Evolutionary conservation across 1,140 invertebrate genomes (phyloP).

Genomic region (Chlorops oryzae): DNA sequence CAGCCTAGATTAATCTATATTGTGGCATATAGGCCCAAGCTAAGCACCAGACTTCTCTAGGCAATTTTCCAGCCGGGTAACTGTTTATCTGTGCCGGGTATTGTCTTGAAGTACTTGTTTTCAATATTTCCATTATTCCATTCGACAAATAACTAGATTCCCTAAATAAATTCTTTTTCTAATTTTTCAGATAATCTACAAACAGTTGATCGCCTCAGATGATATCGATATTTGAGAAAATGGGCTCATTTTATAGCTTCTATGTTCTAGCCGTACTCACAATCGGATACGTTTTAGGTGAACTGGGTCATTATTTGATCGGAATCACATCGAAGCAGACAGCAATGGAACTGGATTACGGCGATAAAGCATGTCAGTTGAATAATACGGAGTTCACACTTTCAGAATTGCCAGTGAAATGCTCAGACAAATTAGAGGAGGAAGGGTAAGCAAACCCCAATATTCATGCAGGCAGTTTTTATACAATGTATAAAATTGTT

Average conservation of each 20-base stretch:
- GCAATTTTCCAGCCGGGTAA: too few species aligned
- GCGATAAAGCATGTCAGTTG: slow-evolving; percentile 78
- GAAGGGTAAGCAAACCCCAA: slow-evolving; percentile 10
- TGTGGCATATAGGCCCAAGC: too few species aligned
- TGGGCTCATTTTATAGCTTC: slow-evolving; percentile 63
- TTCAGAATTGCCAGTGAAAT: slow-evolving; percentile 58
- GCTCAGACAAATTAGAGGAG: slow-evolving; percentile 49
- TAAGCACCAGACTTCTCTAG: too few species aligned
- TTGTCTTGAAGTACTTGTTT: too few species aligned
- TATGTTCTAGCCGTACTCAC: slow-evolving; percentile 73
- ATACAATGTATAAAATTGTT: neutral
- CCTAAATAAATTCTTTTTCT: too few species aligned
- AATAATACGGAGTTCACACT: slow-evolving; percentile 57
- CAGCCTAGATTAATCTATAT: too few species aligned
- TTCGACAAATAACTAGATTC: too few species aligned
- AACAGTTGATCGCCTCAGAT: too few species aligned
- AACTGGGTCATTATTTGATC: slow-evolving; percentile 81
- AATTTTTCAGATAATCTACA: too few species aligned
- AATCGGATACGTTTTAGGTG: slow-evolving; percentile 74
- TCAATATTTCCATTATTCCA: too few species aligned
- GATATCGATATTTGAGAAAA: slow-evolving; percentile 51
- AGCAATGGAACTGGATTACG: slow-evolving; percentile 77
- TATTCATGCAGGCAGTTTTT: neutral
- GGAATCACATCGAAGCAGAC: slow-evolving; percentile 81
- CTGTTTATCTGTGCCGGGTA: too few species aligned